A percentile compares a stretch with the other conserved stretches of the same genome.
These are phyloP conservation scores for Apoderus coryli DNA, from an alignment of 2,888 invertebrate genomes.

Conservation along the genomic window DNA sequence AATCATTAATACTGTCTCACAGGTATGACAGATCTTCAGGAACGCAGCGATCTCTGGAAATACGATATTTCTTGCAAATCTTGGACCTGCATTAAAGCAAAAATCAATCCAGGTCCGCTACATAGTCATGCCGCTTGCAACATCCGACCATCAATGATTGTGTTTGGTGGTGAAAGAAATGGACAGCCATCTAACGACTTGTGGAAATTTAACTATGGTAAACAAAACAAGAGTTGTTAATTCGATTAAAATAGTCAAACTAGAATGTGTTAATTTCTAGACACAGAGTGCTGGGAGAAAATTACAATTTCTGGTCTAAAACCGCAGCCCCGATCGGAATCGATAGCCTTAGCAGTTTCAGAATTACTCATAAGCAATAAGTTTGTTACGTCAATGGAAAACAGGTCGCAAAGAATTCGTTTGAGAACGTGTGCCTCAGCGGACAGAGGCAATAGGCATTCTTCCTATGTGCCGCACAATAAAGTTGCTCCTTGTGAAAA, in stretches of 20 bases:
- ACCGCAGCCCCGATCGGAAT: constrained; percentile 56
- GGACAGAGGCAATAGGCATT: constrained; percentile 30
- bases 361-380: constrained; percentile 34
- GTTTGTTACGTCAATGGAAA: constrained; percentile 20
- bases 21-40: constrained; percentile 69
- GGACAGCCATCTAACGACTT: constrained; percentile 61
- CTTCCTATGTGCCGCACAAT: constrained; percentile 33
- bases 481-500: constrained; percentile 29
- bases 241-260: no score
- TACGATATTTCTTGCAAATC: constrained; percentile 34
- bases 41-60: constrained; percentile 27
- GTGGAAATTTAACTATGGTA: constrained; percentile 75
- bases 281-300: constrained; percentile 62
- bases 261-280: no score
- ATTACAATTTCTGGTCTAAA: constrained; percentile 43
- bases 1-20: no score
- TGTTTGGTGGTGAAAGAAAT: constrained; percentile 65
- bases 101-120: constrained; percentile 53
- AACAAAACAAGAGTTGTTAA: constrained; percentile 21
- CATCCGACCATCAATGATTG: constrained; percentile 59
- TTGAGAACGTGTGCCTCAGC: constrained; percentile 29
- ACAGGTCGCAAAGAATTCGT: constrained; percentile 24
- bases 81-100: constrained; percentile 49
- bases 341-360: constrained; percentile 49
- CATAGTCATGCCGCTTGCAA: constrained; percentile 68